These are phyloP conservation scores for Hirtodrosophila histrioides DNA, from an alignment of 2,888 invertebrate genomes.

Conservation along the genomic window DNA sequence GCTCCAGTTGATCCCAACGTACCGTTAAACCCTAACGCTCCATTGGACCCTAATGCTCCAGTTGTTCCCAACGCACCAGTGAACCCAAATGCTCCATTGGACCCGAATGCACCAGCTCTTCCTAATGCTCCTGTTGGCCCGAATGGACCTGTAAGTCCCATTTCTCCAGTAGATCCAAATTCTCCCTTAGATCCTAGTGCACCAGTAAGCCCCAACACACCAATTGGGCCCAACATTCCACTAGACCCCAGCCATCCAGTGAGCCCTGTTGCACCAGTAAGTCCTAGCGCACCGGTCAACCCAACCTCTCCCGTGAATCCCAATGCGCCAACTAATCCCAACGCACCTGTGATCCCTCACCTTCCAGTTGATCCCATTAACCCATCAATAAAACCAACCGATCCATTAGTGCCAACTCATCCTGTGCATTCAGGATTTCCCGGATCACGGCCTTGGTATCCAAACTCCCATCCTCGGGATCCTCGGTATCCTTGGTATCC, in stretches of 20 bases:
- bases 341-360: slow-evolving; percentile 5
- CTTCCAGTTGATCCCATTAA: not conserved
- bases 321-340: slow-evolving; percentile 1
- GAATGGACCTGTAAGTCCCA: not conserved
- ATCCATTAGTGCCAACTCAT: slow-evolving; percentile 40
- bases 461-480: no score
- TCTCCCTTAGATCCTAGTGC: slow-evolving; percentile 21
- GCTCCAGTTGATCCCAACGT: slow-evolving; percentile 23
- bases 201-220: slow-evolving; percentile 15
- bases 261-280: slow-evolving; percentile 23
- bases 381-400: slow-evolving; percentile 9
- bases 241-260: slow-evolving; percentile 23
- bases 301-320: slow-evolving; percentile 19
- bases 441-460: slow-evolving; percentile 55
- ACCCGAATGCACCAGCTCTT: slow-evolving; percentile 30
- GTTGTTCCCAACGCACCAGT: slow-evolving; percentile 29
- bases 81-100: slow-evolving; percentile 25
- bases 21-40: slow-evolving; percentile 17
- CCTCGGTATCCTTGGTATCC: no score
- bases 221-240: slow-evolving; percentile 19
- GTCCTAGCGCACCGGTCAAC: slow-evolving; percentile 17
- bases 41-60: slow-evolving; percentile 23
- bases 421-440: slow-evolving; percentile 31
- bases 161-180: slow-evolving; percentile 17
- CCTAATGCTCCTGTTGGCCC: slow-evolving; percentile 35